Evolutionary conservation across 1,140 invertebrate species (phyloP).

Genomic region (Calephelis nemesis): DNA sequence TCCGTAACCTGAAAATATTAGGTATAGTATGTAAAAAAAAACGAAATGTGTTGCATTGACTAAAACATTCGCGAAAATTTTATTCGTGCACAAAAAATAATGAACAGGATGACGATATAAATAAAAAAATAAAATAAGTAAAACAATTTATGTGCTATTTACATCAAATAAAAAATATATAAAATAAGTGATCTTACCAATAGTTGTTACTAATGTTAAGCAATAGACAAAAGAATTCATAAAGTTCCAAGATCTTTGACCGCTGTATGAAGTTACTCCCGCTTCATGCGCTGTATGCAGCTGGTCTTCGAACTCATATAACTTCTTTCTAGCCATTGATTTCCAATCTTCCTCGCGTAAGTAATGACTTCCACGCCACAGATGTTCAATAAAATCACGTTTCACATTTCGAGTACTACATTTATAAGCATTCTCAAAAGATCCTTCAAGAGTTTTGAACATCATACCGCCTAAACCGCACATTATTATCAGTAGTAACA

Average conservation of each 20-base stretch:
- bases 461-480: conserved; percentile 89
- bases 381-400: conserved; percentile 88
- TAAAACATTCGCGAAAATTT: neutral
- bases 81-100: neutral
- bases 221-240: conserved; percentile 95
- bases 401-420: conserved; percentile 92
- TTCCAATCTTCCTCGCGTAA: conserved; percentile 94
- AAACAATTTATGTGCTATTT: conserved; percentile 1
- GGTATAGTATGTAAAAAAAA: conserved; percentile 11
- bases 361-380: conserved; percentile 89
- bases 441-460: conserved; percentile 89
- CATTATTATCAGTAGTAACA: conserved; percentile 84
- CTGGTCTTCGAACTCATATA: conserved; percentile 93
- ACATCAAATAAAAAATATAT: conserved; percentile 18
- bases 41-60: neutral
- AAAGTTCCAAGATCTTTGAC: conserved; percentile 93
- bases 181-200: conserved; percentile 85
- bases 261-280: conserved; percentile 89
- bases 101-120: neutral
- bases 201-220: conserved; percentile 94
- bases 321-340: conserved; percentile 86
- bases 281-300: conserved; percentile 90
- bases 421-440: conserved; percentile 91
- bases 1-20: conserved; percentile 89
- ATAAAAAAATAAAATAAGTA: neutral